Percentiles rank a stretch among this genome's conserved stretches.
phyloP scores from a whole-genome alignment of 1,140 invertebrate genomes.

The Hyles vespertilio region DNA sequence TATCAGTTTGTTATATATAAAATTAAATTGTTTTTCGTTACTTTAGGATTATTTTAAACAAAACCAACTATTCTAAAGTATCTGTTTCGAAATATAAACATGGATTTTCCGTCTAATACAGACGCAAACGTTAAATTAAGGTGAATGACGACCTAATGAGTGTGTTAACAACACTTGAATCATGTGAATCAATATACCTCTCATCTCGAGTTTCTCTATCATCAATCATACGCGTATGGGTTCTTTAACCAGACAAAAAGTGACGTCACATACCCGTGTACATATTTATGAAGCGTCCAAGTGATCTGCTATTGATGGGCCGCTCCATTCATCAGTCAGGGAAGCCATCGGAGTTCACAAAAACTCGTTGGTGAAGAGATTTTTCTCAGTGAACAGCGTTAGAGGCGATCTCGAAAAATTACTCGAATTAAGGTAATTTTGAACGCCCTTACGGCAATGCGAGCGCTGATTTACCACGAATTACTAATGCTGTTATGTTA shows the following conservation, averaged over 20 bases:
- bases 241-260: constrained; percentile 57
- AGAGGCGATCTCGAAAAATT: constrained; percentile 8
- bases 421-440: constrained; percentile 5
- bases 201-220: constrained; percentile 35
- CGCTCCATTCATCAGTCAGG: constrained; percentile 51
- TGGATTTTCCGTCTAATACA: no score
- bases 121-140: background rate
- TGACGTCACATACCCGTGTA: constrained; percentile 56
- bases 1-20: no score
- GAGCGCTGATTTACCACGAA: no score
- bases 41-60: background rate
- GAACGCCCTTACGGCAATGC: background rate
- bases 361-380: constrained; percentile 21
- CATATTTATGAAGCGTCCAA: constrained; percentile 66
- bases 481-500: no score
- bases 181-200: constrained; percentile 54
- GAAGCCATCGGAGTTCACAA: constrained; percentile 30
- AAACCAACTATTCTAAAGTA: no score
- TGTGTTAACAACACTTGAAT: constrained; percentile 41
- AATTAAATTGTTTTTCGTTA: no score
- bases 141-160: constrained; percentile 22
- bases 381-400: constrained; percentile 18
- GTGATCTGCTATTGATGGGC: constrained; percentile 58
- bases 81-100: no score
- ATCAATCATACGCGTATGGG: constrained; percentile 57